Evolutionary conservation across 2,113 vertebrate species (phyloP).

Genomic region (Pleuronectes platessa): DNA sequence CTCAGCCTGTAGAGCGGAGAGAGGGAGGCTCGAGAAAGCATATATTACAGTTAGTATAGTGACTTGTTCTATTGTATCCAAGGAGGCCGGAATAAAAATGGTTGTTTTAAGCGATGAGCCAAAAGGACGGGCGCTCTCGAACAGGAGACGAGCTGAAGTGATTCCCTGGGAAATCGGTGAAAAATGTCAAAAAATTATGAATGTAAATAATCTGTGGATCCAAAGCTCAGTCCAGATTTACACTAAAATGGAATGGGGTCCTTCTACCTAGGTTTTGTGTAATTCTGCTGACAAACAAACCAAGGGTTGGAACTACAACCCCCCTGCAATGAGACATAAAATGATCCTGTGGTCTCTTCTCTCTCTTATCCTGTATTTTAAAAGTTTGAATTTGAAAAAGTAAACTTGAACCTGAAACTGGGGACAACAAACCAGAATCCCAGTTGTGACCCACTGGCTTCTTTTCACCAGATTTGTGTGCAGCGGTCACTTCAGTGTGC

Average conservation of each 20-base stretch:
- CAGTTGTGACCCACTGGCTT: neutral
- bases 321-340: no score
- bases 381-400: neutral
- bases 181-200: no score
- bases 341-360: neutral
- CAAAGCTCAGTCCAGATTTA: no score
- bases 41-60: slow-evolving; percentile 81
- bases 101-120: slow-evolving; percentile 27
- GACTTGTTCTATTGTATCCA: slow-evolving; percentile 77
- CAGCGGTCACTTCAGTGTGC: slow-evolving; percentile 36
- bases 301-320: no score
- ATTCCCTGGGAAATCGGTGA: no score
- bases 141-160: slow-evolving; percentile 56
- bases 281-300: no score
- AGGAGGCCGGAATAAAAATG: slow-evolving; percentile 58
- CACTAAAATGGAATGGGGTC: no score
- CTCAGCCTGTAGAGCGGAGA: slow-evolving; percentile 70
- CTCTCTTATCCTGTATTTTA: neutral
- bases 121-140: slow-evolving; percentile 26
- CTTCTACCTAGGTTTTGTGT: no score
- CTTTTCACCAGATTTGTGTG: neutral
- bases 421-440: no score
- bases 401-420: neutral
- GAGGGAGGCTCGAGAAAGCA: slow-evolving; percentile 71
- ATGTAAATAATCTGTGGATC: no score